Conservation (phyloP, 53 echinoderm and acorn worm species). For the Arbacia lixula region DNA sequence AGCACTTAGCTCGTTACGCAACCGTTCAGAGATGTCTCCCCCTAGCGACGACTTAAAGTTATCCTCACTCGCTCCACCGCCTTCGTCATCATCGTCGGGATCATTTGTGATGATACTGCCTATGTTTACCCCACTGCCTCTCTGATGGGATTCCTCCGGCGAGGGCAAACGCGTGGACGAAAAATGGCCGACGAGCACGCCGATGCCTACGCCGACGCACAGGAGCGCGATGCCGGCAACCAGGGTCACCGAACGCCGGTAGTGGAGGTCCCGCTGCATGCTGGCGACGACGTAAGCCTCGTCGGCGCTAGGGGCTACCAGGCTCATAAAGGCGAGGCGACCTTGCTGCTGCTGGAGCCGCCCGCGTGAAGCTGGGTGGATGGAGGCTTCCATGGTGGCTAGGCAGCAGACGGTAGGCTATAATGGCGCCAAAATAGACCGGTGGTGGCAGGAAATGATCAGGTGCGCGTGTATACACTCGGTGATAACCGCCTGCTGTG, state of each 20-base stretch:
- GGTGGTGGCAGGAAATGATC: too few species aligned
- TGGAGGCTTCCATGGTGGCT: conserved; percentile 19
- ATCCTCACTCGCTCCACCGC: conserved; percentile 9
- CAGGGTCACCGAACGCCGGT: conserved; percentile 35
- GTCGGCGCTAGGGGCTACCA: conserved; percentile 38
- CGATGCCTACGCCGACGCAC: conserved; percentile 39
- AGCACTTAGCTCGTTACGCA: conserved; percentile 34
- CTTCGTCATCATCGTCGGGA: neutral
- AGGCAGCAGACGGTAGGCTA: too few species aligned
- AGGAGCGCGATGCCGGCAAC: conserved; percentile 32
- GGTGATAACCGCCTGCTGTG: too few species aligned
- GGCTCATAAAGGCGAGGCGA: conserved; percentile 18
- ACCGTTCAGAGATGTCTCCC: neutral
- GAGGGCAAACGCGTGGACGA: neutral
- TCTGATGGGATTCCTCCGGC: neutral
- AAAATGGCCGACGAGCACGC: conserved; percentile 35
- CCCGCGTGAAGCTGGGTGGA: conserved; percentile 15
- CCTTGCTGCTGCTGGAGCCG: conserved; percentile 10
- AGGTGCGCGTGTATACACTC: too few species aligned
- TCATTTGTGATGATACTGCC: neutral
- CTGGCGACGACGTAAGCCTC: conserved; percentile 41
- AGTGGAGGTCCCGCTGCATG: conserved; percentile 16
- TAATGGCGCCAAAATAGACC: too few species aligned
- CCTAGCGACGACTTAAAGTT: neutral
- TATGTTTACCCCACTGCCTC: neutral